A percentile compares a stretch with the other conserved stretches of the same genome.
These are phyloP conservation scores for Lethenteron reissneri DNA, from an alignment of 2,113 vertebrate genomes.

Conservation along the genomic window DNA sequence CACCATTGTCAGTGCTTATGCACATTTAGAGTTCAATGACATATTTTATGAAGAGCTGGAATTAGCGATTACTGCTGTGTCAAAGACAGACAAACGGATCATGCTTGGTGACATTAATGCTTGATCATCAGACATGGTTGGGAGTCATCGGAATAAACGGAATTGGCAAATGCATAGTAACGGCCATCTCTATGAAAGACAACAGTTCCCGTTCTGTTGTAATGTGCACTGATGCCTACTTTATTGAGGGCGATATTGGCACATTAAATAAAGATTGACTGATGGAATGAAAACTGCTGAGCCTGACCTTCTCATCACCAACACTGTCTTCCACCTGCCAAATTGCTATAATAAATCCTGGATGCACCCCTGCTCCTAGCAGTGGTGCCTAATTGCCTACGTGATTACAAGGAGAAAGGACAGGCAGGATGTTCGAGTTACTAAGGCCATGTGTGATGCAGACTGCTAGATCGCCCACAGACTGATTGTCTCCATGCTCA, in stretches of 20 bases:
- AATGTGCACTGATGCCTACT: too few species aligned
- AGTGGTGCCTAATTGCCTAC: background rate
- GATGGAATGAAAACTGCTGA: background rate
- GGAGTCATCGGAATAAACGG: background rate
- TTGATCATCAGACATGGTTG: background rate
- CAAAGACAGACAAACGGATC: background rate
- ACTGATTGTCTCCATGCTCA: background rate
- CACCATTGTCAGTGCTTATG: background rate
- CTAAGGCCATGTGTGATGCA: background rate
- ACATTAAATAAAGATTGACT: too few species aligned
- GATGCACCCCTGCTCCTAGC: background rate
- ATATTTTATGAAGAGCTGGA: background rate
- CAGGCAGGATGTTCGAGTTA: background rate
- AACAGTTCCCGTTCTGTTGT: too few species aligned
- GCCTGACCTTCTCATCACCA: background rate
- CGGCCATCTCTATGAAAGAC: background rate
- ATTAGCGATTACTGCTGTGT: background rate
- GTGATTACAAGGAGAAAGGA: background rate
- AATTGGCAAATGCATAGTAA: background rate
- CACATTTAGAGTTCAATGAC: background rate
- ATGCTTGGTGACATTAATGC: constrained; percentile 1
- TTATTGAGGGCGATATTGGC: too few species aligned
- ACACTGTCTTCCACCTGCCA: background rate
- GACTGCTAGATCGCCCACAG: background rate
- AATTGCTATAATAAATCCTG: background rate